phyloP scores from a whole-genome alignment of 1,140 invertebrate genomes.

The Drosophila novamexicana region DNA sequence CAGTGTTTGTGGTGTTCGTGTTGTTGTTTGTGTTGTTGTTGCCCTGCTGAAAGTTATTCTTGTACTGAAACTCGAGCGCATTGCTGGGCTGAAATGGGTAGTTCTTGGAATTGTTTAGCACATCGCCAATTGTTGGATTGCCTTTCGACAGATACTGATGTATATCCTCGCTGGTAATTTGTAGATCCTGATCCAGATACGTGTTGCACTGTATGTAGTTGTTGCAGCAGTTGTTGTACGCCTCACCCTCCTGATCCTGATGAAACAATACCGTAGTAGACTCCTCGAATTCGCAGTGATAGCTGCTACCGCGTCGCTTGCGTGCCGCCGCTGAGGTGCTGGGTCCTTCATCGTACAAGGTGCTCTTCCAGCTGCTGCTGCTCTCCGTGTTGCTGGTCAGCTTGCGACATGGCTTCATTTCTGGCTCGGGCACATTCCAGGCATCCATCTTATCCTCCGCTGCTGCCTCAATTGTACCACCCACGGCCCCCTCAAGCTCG shows the following conservation, averaged over 20 bases:
- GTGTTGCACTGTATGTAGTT: constrained; percentile 83
- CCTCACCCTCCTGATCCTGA: constrained; percentile 73
- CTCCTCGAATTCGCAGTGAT: constrained; percentile 78
- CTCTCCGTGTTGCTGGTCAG: constrained; percentile 40
- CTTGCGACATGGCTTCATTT: constrained; percentile 63
- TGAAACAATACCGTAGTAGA: constrained; percentile 81
- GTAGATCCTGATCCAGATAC: constrained; percentile 81
- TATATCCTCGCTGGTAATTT: constrained; percentile 83
- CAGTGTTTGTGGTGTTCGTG: constrained; percentile 66
- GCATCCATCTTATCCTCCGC: constrained; percentile 54
- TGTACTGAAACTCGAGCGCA: constrained; percentile 81
- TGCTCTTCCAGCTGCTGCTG: constrained; percentile 50
- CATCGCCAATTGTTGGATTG: constrained; percentile 57
- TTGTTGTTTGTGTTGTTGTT: constrained; percentile 59
- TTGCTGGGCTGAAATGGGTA: constrained; percentile 83
- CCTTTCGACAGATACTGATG: constrained; percentile 82
- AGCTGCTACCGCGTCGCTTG: constrained; percentile 70
- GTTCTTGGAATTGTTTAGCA: constrained; percentile 81
- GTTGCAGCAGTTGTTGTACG: constrained; percentile 82
- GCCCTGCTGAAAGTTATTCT: constrained; percentile 80
- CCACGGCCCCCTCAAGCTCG: constrained; percentile 59
- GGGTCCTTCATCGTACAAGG: constrained; percentile 61
- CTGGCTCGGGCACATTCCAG: constrained; percentile 57
- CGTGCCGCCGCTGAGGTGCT: constrained; percentile 69
- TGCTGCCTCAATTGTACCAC: constrained; percentile 20